Evolutionary conservation across 2,888 invertebrate genomes (phyloP), one percentile per base, ranked within the genome.

Genomic region (Esperia sulphurella): DNA sequence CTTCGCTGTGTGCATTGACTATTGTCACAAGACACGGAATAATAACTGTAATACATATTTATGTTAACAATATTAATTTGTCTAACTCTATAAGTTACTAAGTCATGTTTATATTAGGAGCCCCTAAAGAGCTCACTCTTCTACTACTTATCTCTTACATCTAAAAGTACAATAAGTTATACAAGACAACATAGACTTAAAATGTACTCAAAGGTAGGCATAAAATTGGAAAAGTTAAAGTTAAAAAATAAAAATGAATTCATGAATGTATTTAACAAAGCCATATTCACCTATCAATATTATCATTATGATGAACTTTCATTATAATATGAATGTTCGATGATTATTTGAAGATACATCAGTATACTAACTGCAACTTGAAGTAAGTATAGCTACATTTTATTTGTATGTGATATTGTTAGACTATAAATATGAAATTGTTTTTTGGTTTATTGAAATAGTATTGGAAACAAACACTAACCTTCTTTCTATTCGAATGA

Each of bases 1-100:
- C 56, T 63, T 88, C 88, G 57, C 88, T 88, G 53, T 88, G 88
- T 35, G 68, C 66, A 51, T 67, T 62, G 41, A 71, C 75, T 39
- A 63, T 59, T 41, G 62, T 55, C 45, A 75, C 59, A 29, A 72
- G 51, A 57, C 67, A 70, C 46, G 65, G 53, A 44, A 74, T 52
- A 54, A 77, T 53, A 48, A 61, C 79, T 79, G 73, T 48, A 79
- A 30, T 40, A 33, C 21, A 48, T 29, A 53, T 12, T 44, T 51
- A 48, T 30, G 51, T 43, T 28, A 40, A 52, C 51, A 47, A 31
- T 8, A 10, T 10, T 31, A 10, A 21, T 21, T 21, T 21, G 3
- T n/a, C n/a, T n/a, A n/a, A n/a, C n/a, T n/a, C n/a, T n/a, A n/a
- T n/a, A n/a, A n/a, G n/a, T n/a, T n/a, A n/a, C n/a, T n/a, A n/a